Base-by-base conservation (phyloP, 2,888 invertebrate genomes). In the Isotomurus palustris region DNA sequence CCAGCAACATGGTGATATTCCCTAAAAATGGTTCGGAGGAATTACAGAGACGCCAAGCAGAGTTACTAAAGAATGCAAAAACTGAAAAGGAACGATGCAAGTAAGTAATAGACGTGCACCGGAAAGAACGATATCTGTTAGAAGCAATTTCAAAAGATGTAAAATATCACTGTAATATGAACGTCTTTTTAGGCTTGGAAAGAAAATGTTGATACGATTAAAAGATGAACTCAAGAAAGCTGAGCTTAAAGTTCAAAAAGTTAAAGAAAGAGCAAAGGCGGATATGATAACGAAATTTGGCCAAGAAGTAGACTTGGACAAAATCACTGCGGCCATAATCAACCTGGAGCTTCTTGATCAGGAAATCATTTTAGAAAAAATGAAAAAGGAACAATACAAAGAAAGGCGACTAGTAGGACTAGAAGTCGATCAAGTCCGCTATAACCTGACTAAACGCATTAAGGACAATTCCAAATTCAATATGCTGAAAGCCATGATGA, bases 251-350 rank as follows among this genome's bases (percentile, higher is more conserved):
- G 62, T 63, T 5, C 48, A 53, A 22, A 35, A 38, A 0, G 35
- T 57, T 1, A 58, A 63, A 25, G 45, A 49, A 17, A 38, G 49
- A 50, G 53, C 57, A n/a, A 56, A 58, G n/a, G 36, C 56, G 32
- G 66, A 66, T 24, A 68, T 68, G 67, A 47, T 62, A 1, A 43
- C 60, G 0, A 68, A 68, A 54, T 70, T 68, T 32, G 68, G 70
- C 0, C 52, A 56, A n/a, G 47, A 64, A 12, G 64, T 70, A 4
- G 67, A 70, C 53, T 28, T 68, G 41, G 70, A 68, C 41, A 57
- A 68, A 41, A 43, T 70, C 1, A 64, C 59, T 45, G 68, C 66
- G 3, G 61, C 60, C 4, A 53, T 66, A 5, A 67, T 70, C 22
- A 70, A 70, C 36, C 32, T 70, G 12, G 67, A 67, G 29, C 56